These are phyloP conservation scores for Mythimna pallens DNA, from an alignment of 2,888 invertebrate species.

Conservation along the genomic window DNA sequence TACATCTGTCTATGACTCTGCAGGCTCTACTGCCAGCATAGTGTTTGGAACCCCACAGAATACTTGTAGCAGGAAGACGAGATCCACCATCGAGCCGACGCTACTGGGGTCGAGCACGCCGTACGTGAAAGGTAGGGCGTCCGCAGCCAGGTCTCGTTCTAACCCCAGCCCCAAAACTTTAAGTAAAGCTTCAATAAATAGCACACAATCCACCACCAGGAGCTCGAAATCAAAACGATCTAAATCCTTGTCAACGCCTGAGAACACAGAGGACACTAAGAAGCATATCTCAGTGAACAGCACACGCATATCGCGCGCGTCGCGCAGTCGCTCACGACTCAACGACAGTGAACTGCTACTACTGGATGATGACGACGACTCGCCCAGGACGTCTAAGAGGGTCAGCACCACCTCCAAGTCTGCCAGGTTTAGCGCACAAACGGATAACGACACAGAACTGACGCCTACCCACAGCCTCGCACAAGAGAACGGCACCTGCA, in stretches of 20 bases:
- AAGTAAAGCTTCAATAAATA: conserved; percentile 34
- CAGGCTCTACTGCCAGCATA: conserved; percentile 66
- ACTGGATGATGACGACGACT: conserved; percentile 69
- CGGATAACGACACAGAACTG: background rate
- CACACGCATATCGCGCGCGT: conserved; percentile 71
- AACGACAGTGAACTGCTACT: conserved; percentile 75
- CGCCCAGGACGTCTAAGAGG: conserved; percentile 71
- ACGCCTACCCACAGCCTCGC: conserved; percentile 35
- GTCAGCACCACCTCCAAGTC: conserved; percentile 53
- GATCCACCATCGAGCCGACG: conserved; percentile 69
- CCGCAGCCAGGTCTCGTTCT: conserved; percentile 59
- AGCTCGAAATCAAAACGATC: conserved; percentile 65
- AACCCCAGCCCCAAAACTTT: conserved; percentile 54
- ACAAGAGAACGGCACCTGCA: conserved; percentile 68
- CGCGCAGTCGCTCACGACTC: conserved; percentile 76
- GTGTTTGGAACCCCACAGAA: conserved; percentile 73
- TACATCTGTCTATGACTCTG: conserved; percentile 77
- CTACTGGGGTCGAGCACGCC: conserved; percentile 79
- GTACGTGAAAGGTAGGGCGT: conserved; percentile 61
- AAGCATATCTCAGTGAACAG: conserved; percentile 72
- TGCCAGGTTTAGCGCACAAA: conserved; percentile 13
- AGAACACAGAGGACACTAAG: conserved; percentile 74
- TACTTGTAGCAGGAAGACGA: conserved; percentile 63
- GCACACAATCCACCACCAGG: conserved; percentile 40
- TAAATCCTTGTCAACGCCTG: conserved; percentile 71